phyloP scores from a whole-genome alignment of 2,888 invertebrate genomes.

The Norana najaformis region DNA sequence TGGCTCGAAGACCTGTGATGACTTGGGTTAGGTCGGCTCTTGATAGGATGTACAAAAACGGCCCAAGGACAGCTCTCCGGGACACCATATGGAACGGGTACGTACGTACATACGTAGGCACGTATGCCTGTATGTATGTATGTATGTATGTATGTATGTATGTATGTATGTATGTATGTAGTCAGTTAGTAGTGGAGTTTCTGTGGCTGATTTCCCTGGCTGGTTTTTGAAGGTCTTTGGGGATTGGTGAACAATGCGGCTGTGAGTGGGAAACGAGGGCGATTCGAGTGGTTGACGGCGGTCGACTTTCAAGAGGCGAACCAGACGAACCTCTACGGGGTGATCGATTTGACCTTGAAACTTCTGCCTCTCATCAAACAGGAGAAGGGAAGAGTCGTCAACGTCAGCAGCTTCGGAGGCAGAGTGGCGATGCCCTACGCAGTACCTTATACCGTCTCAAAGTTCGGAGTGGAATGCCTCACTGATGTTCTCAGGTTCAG shows the following conservation, averaged over 20 bases:
- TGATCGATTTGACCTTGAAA: neutral
- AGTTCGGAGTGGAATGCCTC: neutral
- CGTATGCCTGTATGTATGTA: no score
- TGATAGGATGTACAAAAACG: no score
- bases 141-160: neutral
- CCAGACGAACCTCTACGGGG: neutral
- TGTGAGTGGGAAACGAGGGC: neutral
- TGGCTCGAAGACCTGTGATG: no score
- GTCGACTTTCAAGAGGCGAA: neutral
- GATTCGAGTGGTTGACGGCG: conserved; percentile 9
- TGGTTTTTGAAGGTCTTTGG: neutral
- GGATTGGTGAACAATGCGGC: conserved; percentile 19
- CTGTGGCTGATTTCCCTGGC: no score
- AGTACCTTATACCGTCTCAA: neutral
- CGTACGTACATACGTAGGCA: neutral
- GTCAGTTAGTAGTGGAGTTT: neutral
- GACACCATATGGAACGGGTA: no score
- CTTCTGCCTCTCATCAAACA: conserved; percentile 20
- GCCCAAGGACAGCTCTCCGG: no score
- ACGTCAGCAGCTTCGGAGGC: conserved; percentile 22
- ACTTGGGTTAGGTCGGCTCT: no score
- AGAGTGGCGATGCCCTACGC: conserved; percentile 3
- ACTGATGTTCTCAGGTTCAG: neutral
- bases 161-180: neutral
- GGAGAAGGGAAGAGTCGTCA: neutral